phyloP scores from a whole-genome alignment of 2,113 vertebrate species.

The Amblyornis subalaris region DNA sequence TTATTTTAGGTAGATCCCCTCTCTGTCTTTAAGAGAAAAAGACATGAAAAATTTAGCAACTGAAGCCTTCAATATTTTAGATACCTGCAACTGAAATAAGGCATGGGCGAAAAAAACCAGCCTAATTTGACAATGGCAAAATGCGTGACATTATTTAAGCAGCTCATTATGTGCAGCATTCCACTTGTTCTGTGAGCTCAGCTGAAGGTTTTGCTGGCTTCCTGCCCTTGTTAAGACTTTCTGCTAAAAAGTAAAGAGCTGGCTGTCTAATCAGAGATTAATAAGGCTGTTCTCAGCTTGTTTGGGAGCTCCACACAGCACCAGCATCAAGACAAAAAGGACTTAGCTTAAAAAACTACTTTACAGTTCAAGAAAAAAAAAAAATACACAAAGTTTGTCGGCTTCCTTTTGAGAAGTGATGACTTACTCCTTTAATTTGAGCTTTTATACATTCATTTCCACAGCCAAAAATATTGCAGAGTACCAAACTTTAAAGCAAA shows the following conservation, averaged over 20 bases:
- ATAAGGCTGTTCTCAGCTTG: background rate
- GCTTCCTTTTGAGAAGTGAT: background rate
- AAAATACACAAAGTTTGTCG: background rate
- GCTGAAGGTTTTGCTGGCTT: conserved; percentile 1
- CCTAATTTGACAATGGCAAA: conserved; percentile 12
- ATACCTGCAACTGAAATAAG: background rate
- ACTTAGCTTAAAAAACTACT: background rate
- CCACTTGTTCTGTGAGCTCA: background rate
- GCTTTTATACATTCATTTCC: background rate
- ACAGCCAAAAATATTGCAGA: background rate
- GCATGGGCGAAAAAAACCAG: background rate
- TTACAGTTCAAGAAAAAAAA: too few relatives aligned
- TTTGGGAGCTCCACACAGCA: background rate
- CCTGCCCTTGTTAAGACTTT: conserved; percentile 2
- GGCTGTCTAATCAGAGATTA: conserved; percentile 22
- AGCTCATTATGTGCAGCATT: conserved; percentile 22
- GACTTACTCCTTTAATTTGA: background rate
- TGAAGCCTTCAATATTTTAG: background rate
- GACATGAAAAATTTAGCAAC: background rate
- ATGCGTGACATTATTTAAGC: background rate
- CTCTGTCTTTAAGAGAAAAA: background rate
- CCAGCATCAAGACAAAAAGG: background rate
- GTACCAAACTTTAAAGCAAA: background rate
- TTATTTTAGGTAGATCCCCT: background rate
- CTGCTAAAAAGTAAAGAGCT: background rate